phyloP scores from a whole-genome alignment of 1,140 invertebrate species.

The Hirudo medicinalis region DNA sequence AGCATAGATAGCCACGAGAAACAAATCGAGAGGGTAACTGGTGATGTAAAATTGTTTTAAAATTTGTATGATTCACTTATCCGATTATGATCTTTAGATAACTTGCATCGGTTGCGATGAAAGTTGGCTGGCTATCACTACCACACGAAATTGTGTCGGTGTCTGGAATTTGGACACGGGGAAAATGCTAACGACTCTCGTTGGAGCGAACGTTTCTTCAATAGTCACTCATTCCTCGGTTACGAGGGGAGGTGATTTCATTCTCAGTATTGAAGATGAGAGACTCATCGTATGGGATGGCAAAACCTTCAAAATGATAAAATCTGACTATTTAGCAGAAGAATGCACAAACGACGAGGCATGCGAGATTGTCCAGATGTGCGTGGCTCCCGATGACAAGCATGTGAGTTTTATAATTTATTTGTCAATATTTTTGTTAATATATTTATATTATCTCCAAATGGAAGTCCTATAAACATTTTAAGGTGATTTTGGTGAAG shows the following conservation, averaged over 20 bases:
- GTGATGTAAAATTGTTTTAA: constrained; percentile 12
- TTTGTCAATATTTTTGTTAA: no score
- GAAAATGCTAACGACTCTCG: constrained; percentile 59
- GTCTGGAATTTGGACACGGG: constrained; percentile 84
- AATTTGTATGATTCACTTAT: not conserved
- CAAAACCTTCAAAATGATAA: constrained; percentile 57
- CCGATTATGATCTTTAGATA: not conserved
- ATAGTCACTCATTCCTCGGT: constrained; percentile 78
- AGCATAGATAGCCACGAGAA: constrained; percentile 87
- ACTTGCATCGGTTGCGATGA: not conserved
- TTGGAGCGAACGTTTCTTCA: constrained; percentile 77
- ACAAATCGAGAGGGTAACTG: constrained; percentile 59
- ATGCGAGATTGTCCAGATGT: not conserved
- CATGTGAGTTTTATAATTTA: not conserved
- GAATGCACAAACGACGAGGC: not conserved
- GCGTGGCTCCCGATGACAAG: not conserved
- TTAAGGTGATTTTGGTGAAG: not conserved
- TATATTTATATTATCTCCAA: no score
- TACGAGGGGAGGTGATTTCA: constrained; percentile 63
- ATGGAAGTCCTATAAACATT: no score
- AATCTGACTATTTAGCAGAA: not conserved
- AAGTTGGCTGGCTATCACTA: constrained; percentile 51
- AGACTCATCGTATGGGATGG: constrained; percentile 83
- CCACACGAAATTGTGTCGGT: constrained; percentile 80
- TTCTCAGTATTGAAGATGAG: constrained; percentile 80